These are phyloP conservation scores for Clupea harengus DNA, from an alignment of 2,113 vertebrate genomes.

Conservation along the genomic window DNA sequence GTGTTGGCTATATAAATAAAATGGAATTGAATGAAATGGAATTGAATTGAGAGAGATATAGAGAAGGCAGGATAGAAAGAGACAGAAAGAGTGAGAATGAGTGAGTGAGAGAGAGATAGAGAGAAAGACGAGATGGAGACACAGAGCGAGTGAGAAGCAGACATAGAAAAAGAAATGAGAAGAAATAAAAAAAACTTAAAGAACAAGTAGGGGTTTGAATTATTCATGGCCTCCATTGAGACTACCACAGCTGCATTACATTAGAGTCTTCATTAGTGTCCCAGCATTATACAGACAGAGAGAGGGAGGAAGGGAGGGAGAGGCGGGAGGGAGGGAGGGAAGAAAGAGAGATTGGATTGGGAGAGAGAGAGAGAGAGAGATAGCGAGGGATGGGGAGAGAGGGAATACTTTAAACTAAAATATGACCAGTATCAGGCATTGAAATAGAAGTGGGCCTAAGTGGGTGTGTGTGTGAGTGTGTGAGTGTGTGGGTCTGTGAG, in stretches of 20 bases:
- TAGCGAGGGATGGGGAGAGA: constrained; percentile 71
- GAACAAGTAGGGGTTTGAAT: constrained; percentile 84
- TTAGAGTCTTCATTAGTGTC: constrained; percentile 85
- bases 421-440: constrained; percentile 74
- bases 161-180: not conserved
- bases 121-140: not conserved
- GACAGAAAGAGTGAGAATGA: not conserved
- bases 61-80: not conserved
- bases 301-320: not conserved
- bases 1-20: no score
- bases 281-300: constrained; percentile 21
- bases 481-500: not conserved
- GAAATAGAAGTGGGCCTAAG: constrained; percentile 49
- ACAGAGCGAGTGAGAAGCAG: not conserved
- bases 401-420: constrained; percentile 76
- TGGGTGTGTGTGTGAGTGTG: not conserved
- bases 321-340: not conserved
- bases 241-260: constrained; percentile 82
- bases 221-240: constrained; percentile 86
- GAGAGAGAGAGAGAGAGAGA: not conserved
- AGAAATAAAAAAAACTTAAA: constrained; percentile 53
- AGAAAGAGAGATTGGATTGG: not conserved
- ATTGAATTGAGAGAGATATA: not conserved
- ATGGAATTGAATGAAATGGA: not conserved
- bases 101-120: not conserved